Percentiles rank a stretch among this genome's conserved stretches.
phyloP scores from a whole-genome alignment of 2,113 vertebrate species.

The human region GRCh38 chr18:56538001-56538500 shows the following conservation, averaged over 20 bases:
- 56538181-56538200: background rate
- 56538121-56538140: background rate
- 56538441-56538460: background rate
- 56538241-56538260: background rate
- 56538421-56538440: background rate
- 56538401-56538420: background rate
- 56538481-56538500: background rate
- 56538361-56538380: background rate
- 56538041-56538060: background rate
- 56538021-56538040: background rate
- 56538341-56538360: background rate
- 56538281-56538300: background rate
- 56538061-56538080: background rate
- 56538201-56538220: background rate
- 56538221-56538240: background rate
- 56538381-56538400: background rate
- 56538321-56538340: constrained; percentile 34
- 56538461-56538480: background rate
- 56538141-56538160: background rate
- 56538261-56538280: background rate
- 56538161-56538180: background rate
- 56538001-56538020: background rate
- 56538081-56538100: background rate
- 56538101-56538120: background rate
- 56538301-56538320: background rate